Evolutionary conservation across 2,888 invertebrate genomes (phyloP), one percentile per base, ranked within the genome.

Genomic region (Andrena trimmerana): DNA sequence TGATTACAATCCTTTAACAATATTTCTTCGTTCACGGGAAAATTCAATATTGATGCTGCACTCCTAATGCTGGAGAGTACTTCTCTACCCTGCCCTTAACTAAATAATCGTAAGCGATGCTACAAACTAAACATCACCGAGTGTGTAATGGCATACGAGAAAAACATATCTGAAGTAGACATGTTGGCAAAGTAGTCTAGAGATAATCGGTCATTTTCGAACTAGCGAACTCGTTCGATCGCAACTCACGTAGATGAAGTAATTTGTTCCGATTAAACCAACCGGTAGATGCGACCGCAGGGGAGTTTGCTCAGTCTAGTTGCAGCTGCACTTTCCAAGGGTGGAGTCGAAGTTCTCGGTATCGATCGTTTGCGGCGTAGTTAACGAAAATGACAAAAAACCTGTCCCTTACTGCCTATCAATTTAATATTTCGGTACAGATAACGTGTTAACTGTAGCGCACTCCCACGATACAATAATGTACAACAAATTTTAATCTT

Each of bases 211-310:
- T 78, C 69, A 66, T 73, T 60, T 52, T 71, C 84, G 87, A 86
- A 67, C 83, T 81, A 69, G 78, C 75, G 78, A 82, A 81, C 76
- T 87, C 76, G 87, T 90, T 88, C 88, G 86, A 88, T 88, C 87
- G 78, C 86, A 81, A 75, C 85, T 89, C 90, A 90, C 89, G 90
- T 90, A 88, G 71, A 67, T 31, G 78, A 78, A 86, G 89, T 91
- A 90, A 91, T 91, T 91, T 88, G 88, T 91, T 85, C 88, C 90
- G 87, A 91, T 90, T 91, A 89, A 89, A 90, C 85, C 84, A 81
- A 86, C 84, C 86, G 68, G 78, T 72, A 78, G 80, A 68, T 78
- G 70, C 82, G 67, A 70, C 77, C 69, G 57, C 78, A 62, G 54
- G 42, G 42, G 70, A 72, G 74, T 54, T 59, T 75, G 65, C 36